Percentiles rank a stretch among this genome's conserved stretches.
phyloP scores from a whole-genome alignment of 2,797 vertebrate species.

The Lepilemur septentrionalis region DNA sequence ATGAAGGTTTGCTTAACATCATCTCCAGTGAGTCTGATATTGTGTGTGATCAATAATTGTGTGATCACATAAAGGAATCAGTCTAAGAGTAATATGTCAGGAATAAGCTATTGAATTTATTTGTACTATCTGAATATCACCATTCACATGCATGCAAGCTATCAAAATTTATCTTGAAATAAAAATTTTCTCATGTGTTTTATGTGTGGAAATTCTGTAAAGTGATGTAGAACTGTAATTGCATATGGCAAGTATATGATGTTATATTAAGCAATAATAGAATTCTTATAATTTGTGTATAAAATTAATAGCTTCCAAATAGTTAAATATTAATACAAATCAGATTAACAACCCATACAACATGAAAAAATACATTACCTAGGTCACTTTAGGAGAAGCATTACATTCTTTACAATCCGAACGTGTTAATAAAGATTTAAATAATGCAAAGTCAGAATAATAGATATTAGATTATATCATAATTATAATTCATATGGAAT shows the following conservation, averaged over 20 bases:
- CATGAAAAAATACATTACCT: neutral
- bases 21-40: neutral
- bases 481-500: neutral
- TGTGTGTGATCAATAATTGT: neutral
- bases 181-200: neutral
- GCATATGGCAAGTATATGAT: neutral
- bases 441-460: neutral
- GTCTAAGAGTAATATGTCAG: neutral
- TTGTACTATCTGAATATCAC: neutral
- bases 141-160: neutral
- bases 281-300: neutral
- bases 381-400: neutral
- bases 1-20: neutral
- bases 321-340: neutral
- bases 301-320: neutral
- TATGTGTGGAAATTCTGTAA: neutral
- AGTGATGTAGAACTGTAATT: neutral
- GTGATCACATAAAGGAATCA: neutral
- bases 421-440: neutral
- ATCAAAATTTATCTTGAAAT: neutral
- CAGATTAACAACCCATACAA: neutral
- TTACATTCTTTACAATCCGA: neutral
- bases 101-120: neutral
- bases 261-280: neutral
- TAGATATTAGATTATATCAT: neutral